Evolutionary conservation across 2,113 vertebrate genomes (phyloP).

Genomic region (Limanda limanda): DNA sequence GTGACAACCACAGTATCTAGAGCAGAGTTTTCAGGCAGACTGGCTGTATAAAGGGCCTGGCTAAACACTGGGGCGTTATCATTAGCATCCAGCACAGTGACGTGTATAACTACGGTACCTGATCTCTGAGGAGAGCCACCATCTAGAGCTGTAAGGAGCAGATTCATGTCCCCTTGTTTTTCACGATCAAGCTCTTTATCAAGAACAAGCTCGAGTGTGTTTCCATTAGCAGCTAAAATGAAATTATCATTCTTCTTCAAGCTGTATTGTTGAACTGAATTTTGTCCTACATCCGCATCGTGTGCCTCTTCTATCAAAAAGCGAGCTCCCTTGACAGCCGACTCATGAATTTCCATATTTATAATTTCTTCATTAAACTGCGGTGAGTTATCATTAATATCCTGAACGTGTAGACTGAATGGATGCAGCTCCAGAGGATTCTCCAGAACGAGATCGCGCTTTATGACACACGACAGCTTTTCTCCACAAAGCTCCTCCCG

Average conservation of each 20-base stretch:
- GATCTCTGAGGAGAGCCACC: slow-evolving; percentile 76
- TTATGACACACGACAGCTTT: slow-evolving; percentile 72
- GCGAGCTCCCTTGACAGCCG: slow-evolving; percentile 48
- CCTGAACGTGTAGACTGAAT: slow-evolving; percentile 76
- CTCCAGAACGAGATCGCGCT: slow-evolving; percentile 78
- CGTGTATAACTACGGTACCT: slow-evolving; percentile 62
- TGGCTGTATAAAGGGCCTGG: slow-evolving; percentile 51
- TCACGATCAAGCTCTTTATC: slow-evolving; percentile 77
- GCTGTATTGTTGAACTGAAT: slow-evolving; percentile 77
- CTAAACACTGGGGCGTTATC: slow-evolving; percentile 71
- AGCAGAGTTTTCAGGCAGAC: slow-evolving; percentile 61
- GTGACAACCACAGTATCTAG: slow-evolving; percentile 49
- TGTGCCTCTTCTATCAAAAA: slow-evolving; percentile 80
- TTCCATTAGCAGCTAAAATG: slow-evolving; percentile 59
- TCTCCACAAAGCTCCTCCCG: slow-evolving; percentile 81
- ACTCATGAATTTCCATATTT: slow-evolving; percentile 78
- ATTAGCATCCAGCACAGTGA: slow-evolving; percentile 76
- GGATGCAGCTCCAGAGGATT: slow-evolving; percentile 76
- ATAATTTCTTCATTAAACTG: slow-evolving; percentile 65
- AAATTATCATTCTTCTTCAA: slow-evolving; percentile 76
- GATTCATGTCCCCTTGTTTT: slow-evolving; percentile 36
- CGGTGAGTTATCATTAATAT: slow-evolving; percentile 85
- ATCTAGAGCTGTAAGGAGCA: slow-evolving; percentile 72
- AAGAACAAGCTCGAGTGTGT: slow-evolving; percentile 69
- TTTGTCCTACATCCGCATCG: slow-evolving; percentile 80